Conservation (phyloP, 1,140 invertebrate species). For the Pseudachorutes palmiensis region DNA sequence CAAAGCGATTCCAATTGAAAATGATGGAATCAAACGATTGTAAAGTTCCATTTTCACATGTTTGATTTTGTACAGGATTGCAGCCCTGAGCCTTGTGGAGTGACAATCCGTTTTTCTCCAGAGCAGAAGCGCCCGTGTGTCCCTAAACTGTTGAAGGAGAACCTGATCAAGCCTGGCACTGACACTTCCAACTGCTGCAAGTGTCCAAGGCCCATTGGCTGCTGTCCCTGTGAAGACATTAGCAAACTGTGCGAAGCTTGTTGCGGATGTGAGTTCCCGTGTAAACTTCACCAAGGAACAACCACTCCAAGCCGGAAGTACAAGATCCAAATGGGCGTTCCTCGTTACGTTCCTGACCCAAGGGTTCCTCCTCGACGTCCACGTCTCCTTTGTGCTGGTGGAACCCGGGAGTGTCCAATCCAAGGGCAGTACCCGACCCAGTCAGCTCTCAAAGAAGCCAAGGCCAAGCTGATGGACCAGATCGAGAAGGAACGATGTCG, state of each 20-base stretch:
- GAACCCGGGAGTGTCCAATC: conserved; percentile 34
- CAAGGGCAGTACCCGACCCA: conserved; percentile 33
- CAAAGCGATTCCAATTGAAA: no score
- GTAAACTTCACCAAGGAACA: conserved; percentile 33
- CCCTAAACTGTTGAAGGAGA: conserved; percentile 21
- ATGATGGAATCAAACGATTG: no score
- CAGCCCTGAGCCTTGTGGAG: conserved; percentile 21
- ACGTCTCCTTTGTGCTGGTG: conserved; percentile 31
- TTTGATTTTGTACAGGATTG: no score
- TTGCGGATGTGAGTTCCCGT: conserved; percentile 35
- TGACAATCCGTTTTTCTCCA: conserved; percentile 21
- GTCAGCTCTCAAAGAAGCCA: conserved; percentile 29
- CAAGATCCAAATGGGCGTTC: conserved; percentile 22
- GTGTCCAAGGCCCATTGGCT: conserved; percentile 28
- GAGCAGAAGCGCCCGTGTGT: conserved; percentile 4
- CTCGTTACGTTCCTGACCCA: conserved; percentile 34
- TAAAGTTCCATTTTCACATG: no score
- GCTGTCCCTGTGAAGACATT: conserved; percentile 33
- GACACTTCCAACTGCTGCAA: conserved; percentile 27
- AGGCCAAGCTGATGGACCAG: conserved; percentile 26
- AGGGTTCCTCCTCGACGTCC: conserved; percentile 25
- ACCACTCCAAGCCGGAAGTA: conserved; percentile 32
- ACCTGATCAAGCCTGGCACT: conserved; percentile 34
- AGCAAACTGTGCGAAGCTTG: conserved; percentile 30
- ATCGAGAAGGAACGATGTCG: conserved; percentile 31